A percentile compares a stretch with the other conserved stretches of the same genome.
phyloP scores from a whole-genome alignment of 2,888 invertebrate genomes.

The Tridacna gigas region DNA sequence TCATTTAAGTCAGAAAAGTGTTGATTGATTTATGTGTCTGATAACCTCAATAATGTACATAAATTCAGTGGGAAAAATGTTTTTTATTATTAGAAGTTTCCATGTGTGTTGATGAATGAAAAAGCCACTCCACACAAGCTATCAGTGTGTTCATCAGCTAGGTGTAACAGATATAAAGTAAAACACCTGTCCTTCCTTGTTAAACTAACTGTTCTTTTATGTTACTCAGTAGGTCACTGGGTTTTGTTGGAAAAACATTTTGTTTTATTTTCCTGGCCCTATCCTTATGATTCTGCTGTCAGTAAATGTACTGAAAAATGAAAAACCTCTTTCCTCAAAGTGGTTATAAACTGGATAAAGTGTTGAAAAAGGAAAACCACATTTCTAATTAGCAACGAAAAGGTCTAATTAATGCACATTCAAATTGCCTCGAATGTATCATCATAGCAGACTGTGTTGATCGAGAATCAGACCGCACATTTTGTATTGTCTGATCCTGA shows the following conservation, averaged over 20 bases:
- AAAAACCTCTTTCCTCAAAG: no score
- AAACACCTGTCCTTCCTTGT: constrained; percentile 15
- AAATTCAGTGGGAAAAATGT: not conserved
- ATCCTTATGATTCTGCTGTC: no score
- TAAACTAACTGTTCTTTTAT: not conserved
- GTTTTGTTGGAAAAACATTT: not conserved
- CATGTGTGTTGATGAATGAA: constrained; percentile 16
- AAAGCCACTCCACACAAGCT: not conserved
- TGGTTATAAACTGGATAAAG: no score
- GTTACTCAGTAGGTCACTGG: not conserved
- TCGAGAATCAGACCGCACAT: no score
- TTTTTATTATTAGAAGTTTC: not conserved
- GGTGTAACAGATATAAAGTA: constrained; percentile 4
- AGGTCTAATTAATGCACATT: no score
- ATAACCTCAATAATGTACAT: constrained; percentile 8
- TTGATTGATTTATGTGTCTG: constrained; percentile 8
- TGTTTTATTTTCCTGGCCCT: no score
- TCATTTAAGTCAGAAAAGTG: not conserved
- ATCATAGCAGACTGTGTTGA: no score
- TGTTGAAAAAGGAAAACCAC: no score
- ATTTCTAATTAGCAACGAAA: no score
- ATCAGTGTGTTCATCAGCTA: not conserved
- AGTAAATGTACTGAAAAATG: no score
- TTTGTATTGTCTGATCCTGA: no score
- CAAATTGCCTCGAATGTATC: no score